These are phyloP conservation scores for Arctia plantaginis DNA, from an alignment of 2,888 invertebrate species.

Conservation along the genomic window DNA sequence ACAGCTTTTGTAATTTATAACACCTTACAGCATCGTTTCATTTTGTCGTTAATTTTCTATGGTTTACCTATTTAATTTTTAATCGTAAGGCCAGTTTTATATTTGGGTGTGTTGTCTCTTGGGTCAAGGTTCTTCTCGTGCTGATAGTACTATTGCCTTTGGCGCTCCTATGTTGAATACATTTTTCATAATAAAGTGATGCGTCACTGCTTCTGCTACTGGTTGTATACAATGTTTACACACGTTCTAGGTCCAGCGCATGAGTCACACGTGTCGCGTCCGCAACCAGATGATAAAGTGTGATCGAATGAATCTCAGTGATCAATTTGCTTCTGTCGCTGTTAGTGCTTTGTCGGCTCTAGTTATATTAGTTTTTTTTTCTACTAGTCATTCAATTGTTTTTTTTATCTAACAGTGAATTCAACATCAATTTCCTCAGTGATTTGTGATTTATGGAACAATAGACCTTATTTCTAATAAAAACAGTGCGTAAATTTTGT, in stretches of 20 bases:
- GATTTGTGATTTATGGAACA: constrained; percentile 25
- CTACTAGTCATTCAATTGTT: constrained; percentile 23
- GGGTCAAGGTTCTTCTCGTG: constrained; percentile 54
- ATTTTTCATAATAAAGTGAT: constrained; percentile 67
- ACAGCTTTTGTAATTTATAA: constrained; percentile 43
- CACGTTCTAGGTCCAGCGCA: constrained; percentile 72
- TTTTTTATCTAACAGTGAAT: constrained; percentile 38
- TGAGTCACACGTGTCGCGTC: constrained; percentile 73
- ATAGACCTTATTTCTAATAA: constrained; percentile 26
- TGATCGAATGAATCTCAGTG: constrained; percentile 58
- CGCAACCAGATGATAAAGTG: constrained; percentile 73
- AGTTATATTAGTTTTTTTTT: constrained; percentile 41
- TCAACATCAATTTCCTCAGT: constrained; percentile 41
- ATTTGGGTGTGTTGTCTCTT: constrained; percentile 51
- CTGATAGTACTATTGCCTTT: constrained; percentile 50
- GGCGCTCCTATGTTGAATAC: constrained; percentile 71
- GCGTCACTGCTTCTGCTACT: constrained; percentile 72
- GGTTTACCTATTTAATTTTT: constrained; percentile 28
- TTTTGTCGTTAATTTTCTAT: constrained; percentile 30
- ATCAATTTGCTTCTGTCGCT: constrained; percentile 66
- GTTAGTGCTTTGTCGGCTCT: constrained; percentile 57
- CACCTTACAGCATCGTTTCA: constrained; percentile 22
- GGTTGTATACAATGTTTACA: constrained; percentile 74
- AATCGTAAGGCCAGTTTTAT: constrained; percentile 36
- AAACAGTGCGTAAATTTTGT: constrained; percentile 58